Percentiles rank a stretch among this genome's conserved stretches.
Conservation (phyloP, 1,140 invertebrate species). For the Prorops nasuta region DNA sequence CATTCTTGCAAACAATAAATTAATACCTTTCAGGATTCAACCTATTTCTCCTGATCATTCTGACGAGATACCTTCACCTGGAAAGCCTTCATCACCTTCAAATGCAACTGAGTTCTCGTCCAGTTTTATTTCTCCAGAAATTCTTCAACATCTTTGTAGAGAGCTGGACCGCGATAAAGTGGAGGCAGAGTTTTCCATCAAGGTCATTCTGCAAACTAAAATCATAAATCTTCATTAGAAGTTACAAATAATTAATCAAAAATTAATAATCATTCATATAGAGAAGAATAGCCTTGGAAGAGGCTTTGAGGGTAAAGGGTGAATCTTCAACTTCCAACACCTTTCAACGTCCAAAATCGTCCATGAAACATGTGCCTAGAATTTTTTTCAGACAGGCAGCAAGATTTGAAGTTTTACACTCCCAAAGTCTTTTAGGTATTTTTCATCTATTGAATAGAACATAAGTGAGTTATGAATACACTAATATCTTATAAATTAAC, state of each 20-base stretch:
- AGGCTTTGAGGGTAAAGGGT: conserved; percentile 58
- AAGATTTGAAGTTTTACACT: conserved; percentile 66
- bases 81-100: background rate
- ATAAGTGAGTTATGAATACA: background rate
- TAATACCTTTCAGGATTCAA: too few species aligned
- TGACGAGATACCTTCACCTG: too few species aligned
- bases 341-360: too few species aligned
- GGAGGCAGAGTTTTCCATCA: conserved; percentile 67
- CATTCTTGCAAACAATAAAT: too few species aligned
- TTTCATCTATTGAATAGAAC: conserved; percentile 9
- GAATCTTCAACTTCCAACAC: too few species aligned
- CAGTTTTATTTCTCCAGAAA: conserved; percentile 62
- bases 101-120: conserved; percentile 19
- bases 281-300: conserved; percentile 64
- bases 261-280: conserved; percentile 25
- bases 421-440: conserved; percentile 58
- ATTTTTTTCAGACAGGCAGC: conserved; percentile 65
- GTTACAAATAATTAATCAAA: background rate
- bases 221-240: background rate
- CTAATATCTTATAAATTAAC: background rate
- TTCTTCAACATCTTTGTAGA: conserved; percentile 65
- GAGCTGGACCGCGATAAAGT: conserved; percentile 67
- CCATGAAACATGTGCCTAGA: conserved; percentile 61
- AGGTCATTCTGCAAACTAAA: conserved; percentile 38
- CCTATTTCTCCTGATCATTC: too few species aligned